phyloP scores from a whole-genome alignment of 2,888 invertebrate species.

The Epinotia demarniana region DNA sequence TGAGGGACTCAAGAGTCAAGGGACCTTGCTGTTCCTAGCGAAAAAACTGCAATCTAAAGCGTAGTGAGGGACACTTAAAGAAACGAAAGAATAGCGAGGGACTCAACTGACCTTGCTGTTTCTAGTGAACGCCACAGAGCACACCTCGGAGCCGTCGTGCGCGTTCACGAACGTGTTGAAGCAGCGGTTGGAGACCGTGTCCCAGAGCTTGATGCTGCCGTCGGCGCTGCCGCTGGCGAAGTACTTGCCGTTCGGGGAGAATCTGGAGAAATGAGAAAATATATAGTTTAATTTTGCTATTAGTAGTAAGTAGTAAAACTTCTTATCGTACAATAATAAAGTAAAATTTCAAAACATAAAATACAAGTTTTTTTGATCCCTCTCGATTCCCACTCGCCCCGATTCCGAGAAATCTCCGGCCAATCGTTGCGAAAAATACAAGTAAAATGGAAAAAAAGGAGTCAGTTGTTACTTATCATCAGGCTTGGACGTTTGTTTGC shows the following conservation, averaged over 20 bases:
- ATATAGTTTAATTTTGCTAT: too few species aligned
- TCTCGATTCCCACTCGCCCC: too few species aligned
- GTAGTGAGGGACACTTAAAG: conserved; percentile 59
- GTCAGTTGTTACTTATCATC: too few species aligned
- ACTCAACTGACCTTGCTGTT: conserved; percentile 93
- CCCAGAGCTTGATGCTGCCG: conserved; percentile 98
- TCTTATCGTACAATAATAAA: too few species aligned
- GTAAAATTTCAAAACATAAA: too few species aligned
- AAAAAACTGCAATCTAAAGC: conserved; percentile 74
- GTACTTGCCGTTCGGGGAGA: conserved; percentile 81
- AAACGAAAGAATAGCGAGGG: background rate
- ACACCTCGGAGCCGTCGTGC: conserved; percentile 97
- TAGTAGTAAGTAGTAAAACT: too few species aligned
- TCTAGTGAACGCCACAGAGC: conserved; percentile 96
- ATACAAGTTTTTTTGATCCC: too few species aligned
- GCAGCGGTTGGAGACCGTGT: conserved; percentile 96
- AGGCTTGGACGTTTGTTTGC: too few species aligned
- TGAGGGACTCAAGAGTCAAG: background rate
- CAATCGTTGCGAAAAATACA: too few species aligned
- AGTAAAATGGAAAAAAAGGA: too few species aligned
- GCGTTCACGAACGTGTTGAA: conserved; percentile 97
- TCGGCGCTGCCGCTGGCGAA: conserved; percentile 95
- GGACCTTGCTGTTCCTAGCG: conserved; percentile 97
- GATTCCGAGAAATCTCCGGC: too few species aligned
- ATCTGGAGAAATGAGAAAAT: conserved; percentile 55